These are phyloP conservation scores for Eudemis profundana DNA, from an alignment of 2,888 invertebrate species.

Conservation along the genomic window DNA sequence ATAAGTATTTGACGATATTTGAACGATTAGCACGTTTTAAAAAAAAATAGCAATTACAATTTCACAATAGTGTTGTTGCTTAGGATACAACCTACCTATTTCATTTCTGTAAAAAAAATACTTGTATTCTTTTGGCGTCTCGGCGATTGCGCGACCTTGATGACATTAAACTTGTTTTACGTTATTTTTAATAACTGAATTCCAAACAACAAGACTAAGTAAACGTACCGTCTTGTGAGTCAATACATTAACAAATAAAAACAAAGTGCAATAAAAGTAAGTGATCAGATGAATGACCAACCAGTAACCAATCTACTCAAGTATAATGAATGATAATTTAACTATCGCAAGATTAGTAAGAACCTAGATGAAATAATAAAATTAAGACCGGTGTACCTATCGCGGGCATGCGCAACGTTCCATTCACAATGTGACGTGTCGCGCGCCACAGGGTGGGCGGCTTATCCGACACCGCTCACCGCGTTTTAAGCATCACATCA, in stretches of 20 bases:
- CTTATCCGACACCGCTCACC: conserved; percentile 47
- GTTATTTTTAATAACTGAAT: background rate
- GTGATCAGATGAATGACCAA: no score
- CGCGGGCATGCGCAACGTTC: conserved; percentile 63
- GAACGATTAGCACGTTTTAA: no score
- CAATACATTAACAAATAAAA: no score
- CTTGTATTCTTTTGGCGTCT: background rate
- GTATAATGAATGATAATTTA: conserved; percentile 45
- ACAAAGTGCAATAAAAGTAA: no score
- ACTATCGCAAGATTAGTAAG: conserved; percentile 51
- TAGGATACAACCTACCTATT: no score
- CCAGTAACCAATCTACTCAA: background rate
- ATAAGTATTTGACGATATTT: no score
- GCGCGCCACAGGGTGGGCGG: conserved; percentile 47
- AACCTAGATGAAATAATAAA: conserved; percentile 56
- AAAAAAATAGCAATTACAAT: no score
- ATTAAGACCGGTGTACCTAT: conserved; percentile 52
- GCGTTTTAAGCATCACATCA: conserved; percentile 6
- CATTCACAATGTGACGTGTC: conserved; percentile 64
- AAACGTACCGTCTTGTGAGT: no score
- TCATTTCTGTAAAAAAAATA: no score
- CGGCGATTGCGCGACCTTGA: background rate
- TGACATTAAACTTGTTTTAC: background rate
- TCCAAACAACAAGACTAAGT: background rate
- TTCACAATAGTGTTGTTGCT: no score